Evolutionary conservation across 2,797 vertebrate genomes (phyloP).

Genomic region (Trematomus bernacchii): DNA sequence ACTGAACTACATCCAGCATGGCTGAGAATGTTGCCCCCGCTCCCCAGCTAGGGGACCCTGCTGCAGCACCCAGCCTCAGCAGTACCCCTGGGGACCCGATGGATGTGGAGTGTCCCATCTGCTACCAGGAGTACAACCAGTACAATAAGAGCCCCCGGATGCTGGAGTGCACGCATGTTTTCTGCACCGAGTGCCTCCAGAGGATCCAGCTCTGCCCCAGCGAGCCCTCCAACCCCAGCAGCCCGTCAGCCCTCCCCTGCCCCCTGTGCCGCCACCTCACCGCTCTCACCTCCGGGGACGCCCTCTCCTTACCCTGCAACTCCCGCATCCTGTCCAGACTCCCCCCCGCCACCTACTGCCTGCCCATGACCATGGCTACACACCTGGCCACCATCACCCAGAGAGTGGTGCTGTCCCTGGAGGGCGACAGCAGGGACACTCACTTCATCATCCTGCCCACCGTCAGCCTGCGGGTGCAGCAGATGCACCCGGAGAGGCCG

Average conservation of each 20-base stretch:
- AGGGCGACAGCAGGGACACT: conserved; percentile 72
- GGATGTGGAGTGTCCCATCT: conserved; percentile 87
- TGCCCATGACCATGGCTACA: conserved; percentile 59
- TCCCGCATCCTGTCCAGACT: conserved; percentile 79
- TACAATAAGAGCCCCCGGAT: conserved; percentile 82
- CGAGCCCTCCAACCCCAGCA: conserved; percentile 42
- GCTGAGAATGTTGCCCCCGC: conserved; percentile 45
- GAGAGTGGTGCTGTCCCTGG: conserved; percentile 84
- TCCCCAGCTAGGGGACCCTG: conserved; percentile 38
- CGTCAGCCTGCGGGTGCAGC: conserved; percentile 86
- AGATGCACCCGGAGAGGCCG: conserved; percentile 73
- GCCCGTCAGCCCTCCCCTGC: conserved; percentile 78
- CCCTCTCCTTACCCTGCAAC: conserved; percentile 82
- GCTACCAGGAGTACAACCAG: conserved; percentile 88
- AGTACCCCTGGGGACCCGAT: conserved; percentile 63
- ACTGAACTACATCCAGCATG: conserved; percentile 59
- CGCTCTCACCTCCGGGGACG: conserved; percentile 69
- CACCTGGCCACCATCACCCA: conserved; percentile 79
- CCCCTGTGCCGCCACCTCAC: conserved; percentile 87
- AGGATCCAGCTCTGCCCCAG: conserved; percentile 81
- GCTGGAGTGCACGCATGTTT: conserved; percentile 86
- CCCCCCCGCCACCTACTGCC: conserved; percentile 64
- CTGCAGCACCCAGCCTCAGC: conserved; percentile 24
- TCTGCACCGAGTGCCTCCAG: conserved; percentile 87
- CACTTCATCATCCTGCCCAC: conserved; percentile 86